A percentile compares a stretch with the other conserved stretches of the same genome.
Evolutionary conservation across 1,140 invertebrate species (phyloP).

Genomic region (Pogonomyrmex californicus): DNA sequence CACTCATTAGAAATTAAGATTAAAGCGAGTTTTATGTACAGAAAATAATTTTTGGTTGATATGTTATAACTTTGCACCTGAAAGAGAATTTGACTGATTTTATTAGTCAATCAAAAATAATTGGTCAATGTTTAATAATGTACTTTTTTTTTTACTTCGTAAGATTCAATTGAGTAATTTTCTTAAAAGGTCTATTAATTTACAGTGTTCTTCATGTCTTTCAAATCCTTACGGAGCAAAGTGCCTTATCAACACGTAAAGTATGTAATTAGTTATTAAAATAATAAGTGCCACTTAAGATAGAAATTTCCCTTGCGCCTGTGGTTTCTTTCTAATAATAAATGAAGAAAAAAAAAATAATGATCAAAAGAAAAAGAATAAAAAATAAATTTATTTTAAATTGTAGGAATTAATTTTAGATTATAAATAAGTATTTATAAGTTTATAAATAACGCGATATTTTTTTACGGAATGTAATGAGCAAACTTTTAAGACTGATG

Average conservation of each 20-base stretch:
- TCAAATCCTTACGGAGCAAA: constrained; percentile 21
- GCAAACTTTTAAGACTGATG: constrained; percentile 70
- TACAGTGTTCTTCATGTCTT: background rate
- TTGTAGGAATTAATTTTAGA: constrained; percentile 36
- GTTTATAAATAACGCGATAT: constrained; percentile 28
- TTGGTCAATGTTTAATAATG: constrained; percentile 23
- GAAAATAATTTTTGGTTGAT: constrained; percentile 11
- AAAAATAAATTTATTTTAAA: background rate
- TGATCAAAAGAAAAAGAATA: background rate
- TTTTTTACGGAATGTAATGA: constrained; percentile 57
- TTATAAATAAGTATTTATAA: background rate
- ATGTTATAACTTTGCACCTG: background rate
- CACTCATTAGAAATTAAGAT: constrained; percentile 1
- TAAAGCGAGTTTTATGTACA: constrained; percentile 19
- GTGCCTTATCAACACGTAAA: constrained; percentile 67
- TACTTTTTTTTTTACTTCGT: constrained; percentile 21
- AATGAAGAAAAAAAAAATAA: constrained; percentile 13
- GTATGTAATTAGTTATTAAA: constrained; percentile 36
- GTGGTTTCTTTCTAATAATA: constrained; percentile 1
- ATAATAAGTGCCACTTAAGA: constrained; percentile 64
- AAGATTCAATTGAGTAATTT: background rate
- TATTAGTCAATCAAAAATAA: constrained; percentile 46
- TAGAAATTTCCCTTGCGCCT: background rate
- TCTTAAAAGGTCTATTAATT: background rate
- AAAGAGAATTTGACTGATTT: constrained; percentile 55